Evolutionary conservation across 2,113 vertebrate species (phyloP), one percentile per base, ranked within the genome.

Genomic region (Atlantisia rogersi): DNA sequence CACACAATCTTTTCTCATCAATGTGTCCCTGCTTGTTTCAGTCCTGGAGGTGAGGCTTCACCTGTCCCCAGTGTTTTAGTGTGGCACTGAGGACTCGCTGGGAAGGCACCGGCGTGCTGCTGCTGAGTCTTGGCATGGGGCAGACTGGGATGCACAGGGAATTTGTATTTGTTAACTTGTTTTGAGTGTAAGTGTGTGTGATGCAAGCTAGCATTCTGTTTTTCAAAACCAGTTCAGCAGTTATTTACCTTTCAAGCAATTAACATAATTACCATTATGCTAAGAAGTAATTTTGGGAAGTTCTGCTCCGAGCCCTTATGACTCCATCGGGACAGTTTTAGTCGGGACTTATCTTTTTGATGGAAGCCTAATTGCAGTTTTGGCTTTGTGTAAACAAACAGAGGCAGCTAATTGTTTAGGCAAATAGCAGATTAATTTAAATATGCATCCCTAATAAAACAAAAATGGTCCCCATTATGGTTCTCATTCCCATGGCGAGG

Each of bases 401-500:
- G 97, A 98, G 97, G 97, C 96, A 35, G 98, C 97, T 98, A 98
- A 98, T 98, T 98, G 97, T 98, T 98, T 98, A 98, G 98, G 98
- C 98, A 98, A 98, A 98, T 98, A 98, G 98, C 98, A 98, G 98
- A 98, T 98, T 98, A 98, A 98, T 98, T 98, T 98, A 98, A 98
- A 98, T 98, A 98, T 98, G 98, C 98, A 98, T 98, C 97, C 97
- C 97, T 98, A 98, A 98, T 98, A 98, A 98, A 98, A 98, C 97
- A 97, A 98, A 98, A 98, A 98, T 98, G 98, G 97, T 98, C 97
- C 97, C 97, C 98, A 97, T 98, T 98, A 98, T 97, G 96, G 97
- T 92, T 63, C 95, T 97, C 95, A 96, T 97, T 98, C 98, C 98
- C 98, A 96, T 81, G 98, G 98, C 24, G 96, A 97, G 96, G 96